These are phyloP conservation scores for Phaethon lepturus DNA, from an alignment of 2,113 vertebrate species.

Conservation along the genomic window DNA sequence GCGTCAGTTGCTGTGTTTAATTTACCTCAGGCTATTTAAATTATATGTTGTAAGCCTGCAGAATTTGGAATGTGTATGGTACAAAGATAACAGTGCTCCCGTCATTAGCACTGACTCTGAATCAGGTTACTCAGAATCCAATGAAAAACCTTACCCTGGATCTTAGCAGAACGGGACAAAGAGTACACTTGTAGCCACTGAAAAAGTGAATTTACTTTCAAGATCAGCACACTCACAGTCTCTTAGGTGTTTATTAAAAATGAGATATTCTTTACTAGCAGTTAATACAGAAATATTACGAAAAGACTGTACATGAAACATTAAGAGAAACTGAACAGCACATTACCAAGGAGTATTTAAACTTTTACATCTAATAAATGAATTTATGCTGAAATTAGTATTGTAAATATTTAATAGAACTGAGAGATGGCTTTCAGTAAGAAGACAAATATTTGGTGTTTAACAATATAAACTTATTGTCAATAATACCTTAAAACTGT, in stretches of 20 bases:
- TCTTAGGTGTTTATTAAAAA: not conserved
- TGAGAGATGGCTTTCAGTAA: not conserved
- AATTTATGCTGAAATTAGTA: not conserved
- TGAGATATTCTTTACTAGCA: not conserved
- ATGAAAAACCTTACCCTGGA: not conserved
- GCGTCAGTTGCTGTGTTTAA: not conserved
- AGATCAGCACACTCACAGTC: not conserved
- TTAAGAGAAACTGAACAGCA: not conserved
- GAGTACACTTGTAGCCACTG: not conserved
- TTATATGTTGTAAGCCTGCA: not conserved
- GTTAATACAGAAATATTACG: not conserved
- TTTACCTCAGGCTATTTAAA: not conserved
- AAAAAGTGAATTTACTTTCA: not conserved
- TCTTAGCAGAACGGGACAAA: not conserved
- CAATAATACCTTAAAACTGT: conserved; percentile 87
- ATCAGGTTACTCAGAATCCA: not conserved
- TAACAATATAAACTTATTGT: not conserved
- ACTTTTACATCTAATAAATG: not conserved
- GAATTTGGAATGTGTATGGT: not conserved
- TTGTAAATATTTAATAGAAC: not conserved
- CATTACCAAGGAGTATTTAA: not conserved
- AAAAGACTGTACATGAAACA: not conserved
- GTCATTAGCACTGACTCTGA: not conserved
- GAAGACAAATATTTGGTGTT: not conserved
- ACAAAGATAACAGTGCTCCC: not conserved